phyloP scores from a whole-genome alignment of 2,113 vertebrate genomes.

The Patagioenas fasciata region DNA sequence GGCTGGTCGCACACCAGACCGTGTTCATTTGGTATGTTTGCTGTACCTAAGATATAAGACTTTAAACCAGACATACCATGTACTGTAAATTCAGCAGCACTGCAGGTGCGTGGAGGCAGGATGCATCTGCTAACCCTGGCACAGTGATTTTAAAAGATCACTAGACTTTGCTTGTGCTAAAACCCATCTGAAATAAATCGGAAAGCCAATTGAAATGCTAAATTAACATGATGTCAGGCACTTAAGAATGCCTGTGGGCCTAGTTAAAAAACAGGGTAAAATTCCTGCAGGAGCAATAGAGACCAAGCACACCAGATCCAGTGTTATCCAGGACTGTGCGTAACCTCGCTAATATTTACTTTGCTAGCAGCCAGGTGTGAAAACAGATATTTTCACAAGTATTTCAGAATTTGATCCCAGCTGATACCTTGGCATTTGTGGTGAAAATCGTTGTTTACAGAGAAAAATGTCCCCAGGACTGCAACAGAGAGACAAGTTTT shows the following conservation, averaged over 20 bases:
- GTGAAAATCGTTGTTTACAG: slow-evolving; percentile 12
- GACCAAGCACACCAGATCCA: neutral
- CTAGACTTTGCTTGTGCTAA: slow-evolving; percentile 19
- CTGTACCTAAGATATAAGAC: neutral
- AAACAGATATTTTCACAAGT: slow-evolving; percentile 55
- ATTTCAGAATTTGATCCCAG: slow-evolving; percentile 21
- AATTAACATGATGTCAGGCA: slow-evolving; percentile 9
- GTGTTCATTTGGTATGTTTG: neutral
- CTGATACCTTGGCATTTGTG: slow-evolving; percentile 21
- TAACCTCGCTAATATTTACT: slow-evolving; percentile 22
- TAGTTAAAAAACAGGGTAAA: neutral
- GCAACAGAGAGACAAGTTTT: slow-evolving; percentile 4
- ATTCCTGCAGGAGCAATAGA: neutral
- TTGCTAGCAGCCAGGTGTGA: slow-evolving; percentile 17
- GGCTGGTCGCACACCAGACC: neutral
- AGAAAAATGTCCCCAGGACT: slow-evolving; percentile 18
- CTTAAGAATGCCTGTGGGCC: neutral
- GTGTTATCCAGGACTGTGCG: neutral
- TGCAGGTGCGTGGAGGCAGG: slow-evolving; percentile 2
- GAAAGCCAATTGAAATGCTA: neutral
- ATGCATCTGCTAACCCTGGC: slow-evolving; percentile 26
- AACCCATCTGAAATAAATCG: neutral
- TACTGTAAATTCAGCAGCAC: slow-evolving; percentile 29
- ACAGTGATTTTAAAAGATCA: slow-evolving; percentile 13
- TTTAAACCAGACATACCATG: neutral